Evolutionary conservation across 2,888 invertebrate species (phyloP).

Genomic region (Pecten maximus): DNA sequence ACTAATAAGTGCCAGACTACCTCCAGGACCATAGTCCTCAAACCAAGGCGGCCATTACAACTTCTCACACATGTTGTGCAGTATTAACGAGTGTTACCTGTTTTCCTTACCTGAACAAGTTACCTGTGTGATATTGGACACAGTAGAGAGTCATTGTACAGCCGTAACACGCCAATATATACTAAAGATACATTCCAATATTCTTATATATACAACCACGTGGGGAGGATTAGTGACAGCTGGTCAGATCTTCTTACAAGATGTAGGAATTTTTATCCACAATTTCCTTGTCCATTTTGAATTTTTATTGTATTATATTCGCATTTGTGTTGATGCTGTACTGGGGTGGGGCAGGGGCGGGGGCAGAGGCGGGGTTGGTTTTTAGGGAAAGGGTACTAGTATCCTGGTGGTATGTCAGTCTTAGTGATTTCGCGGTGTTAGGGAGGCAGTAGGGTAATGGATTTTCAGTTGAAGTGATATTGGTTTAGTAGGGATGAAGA

Average conservation of each 20-base stretch:
- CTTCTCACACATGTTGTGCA: background rate
- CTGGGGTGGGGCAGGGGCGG: too few species aligned
- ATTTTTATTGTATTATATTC: too few species aligned
- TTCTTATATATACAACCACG: background rate
- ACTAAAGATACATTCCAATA: background rate
- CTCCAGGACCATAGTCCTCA: background rate
- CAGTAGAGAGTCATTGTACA: background rate
- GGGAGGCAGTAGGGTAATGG: too few species aligned
- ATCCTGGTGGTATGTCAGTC: too few species aligned
- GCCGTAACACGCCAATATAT: background rate
- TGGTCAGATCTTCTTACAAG: slow-evolving; percentile 38
- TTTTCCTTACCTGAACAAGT: background rate
- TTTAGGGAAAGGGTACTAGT: too few species aligned
- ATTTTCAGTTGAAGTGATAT: too few species aligned
- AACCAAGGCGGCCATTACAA: background rate
- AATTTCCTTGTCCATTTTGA: too few species aligned
- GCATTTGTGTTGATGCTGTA: too few species aligned
- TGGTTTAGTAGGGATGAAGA: too few species aligned
- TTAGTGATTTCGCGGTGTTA: too few species aligned
- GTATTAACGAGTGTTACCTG: background rate
- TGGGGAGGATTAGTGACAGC: slow-evolving; percentile 4
- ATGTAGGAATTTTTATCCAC: too few species aligned
- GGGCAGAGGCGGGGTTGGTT: too few species aligned
- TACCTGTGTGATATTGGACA: background rate
- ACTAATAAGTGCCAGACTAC: background rate